Conservation (phyloP, 2,888 invertebrate species). For the Papilio elwesi region DNA sequence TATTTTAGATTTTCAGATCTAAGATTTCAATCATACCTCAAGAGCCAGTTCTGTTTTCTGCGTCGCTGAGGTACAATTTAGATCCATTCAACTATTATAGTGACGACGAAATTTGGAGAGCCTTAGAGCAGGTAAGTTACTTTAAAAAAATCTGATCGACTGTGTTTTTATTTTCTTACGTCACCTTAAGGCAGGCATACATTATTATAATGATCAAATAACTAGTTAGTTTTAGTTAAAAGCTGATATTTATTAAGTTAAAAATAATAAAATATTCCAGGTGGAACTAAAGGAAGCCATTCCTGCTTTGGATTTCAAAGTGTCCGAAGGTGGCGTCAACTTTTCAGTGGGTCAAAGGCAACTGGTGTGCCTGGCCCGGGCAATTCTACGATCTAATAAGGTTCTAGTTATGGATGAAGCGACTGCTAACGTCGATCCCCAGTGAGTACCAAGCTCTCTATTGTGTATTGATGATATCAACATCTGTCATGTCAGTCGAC, state of each 20-base stretch:
- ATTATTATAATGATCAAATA: no score
- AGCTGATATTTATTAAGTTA: neutral
- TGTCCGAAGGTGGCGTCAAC: conserved; percentile 89
- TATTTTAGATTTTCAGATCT: conserved; percentile 83
- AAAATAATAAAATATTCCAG: conserved; percentile 59
- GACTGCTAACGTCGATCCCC: conserved; percentile 84
- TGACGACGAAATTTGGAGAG: conserved; percentile 87
- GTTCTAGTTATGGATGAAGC: conserved; percentile 87
- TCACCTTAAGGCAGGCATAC: no score
- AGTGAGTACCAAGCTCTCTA: conserved; percentile 70
- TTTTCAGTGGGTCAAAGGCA: conserved; percentile 93
- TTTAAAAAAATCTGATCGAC: neutral
- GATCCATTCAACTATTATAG: conserved; percentile 87
- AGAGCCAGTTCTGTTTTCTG: conserved; percentile 87
- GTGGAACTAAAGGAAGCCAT: conserved; percentile 90
- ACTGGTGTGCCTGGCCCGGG: conserved; percentile 91
- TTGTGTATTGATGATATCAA: no score
- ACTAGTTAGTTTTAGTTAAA: no score
- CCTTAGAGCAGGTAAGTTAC: conserved; percentile 85
- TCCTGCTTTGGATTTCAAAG: conserved; percentile 86
- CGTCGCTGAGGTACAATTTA: conserved; percentile 87
- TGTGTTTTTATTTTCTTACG: no score
- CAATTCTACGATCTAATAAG: conserved; percentile 88
- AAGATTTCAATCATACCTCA: conserved; percentile 90
- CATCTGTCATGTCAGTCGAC: no score